These are phyloP conservation scores for Antitype chi DNA, from an alignment of 2,888 invertebrate species.

Conservation along the genomic window DNA sequence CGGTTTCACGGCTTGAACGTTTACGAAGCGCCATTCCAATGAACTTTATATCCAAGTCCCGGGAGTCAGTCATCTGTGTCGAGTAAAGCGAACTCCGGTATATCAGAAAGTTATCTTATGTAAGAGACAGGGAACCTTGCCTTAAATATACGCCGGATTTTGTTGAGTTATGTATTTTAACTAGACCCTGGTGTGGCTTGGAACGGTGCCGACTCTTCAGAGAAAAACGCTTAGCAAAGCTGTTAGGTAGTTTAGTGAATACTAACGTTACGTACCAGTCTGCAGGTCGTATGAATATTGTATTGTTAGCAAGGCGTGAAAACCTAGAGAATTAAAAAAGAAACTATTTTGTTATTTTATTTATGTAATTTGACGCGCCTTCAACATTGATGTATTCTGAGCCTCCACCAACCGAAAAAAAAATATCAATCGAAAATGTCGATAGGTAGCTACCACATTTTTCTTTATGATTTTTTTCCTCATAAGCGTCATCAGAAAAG, in stretches of 20 bases:
- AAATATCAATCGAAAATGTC: background rate
- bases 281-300: background rate
- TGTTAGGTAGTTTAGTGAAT: slow-evolving; percentile 4
- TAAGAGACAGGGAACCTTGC: slow-evolving; percentile 10
- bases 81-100: slow-evolving; percentile 9
- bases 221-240: slow-evolving; percentile 11
- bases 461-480: background rate
- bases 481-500: background rate
- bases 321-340: background rate
- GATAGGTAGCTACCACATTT: background rate
- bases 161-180: slow-evolving; percentile 19
- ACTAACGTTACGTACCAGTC: background rate
- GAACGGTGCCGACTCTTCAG: slow-evolving; percentile 42
- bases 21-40: slow-evolving; percentile 37
- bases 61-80: slow-evolving; percentile 41
- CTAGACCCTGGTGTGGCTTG: slow-evolving; percentile 27
- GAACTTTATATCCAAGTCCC: slow-evolving; percentile 37
- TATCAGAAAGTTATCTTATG: slow-evolving; percentile 26
- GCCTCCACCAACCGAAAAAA: background rate
- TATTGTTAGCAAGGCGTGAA: background rate
- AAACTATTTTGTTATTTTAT: too few relatives aligned
- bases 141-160: slow-evolving; percentile 11
- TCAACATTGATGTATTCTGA: too few relatives aligned
- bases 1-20: slow-evolving; percentile 36
- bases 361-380: too few relatives aligned